Percentiles rank a stretch among this genome's conserved stretches.
Conservation (phyloP, 2,888 invertebrate species). For the Macaria notata region DNA sequence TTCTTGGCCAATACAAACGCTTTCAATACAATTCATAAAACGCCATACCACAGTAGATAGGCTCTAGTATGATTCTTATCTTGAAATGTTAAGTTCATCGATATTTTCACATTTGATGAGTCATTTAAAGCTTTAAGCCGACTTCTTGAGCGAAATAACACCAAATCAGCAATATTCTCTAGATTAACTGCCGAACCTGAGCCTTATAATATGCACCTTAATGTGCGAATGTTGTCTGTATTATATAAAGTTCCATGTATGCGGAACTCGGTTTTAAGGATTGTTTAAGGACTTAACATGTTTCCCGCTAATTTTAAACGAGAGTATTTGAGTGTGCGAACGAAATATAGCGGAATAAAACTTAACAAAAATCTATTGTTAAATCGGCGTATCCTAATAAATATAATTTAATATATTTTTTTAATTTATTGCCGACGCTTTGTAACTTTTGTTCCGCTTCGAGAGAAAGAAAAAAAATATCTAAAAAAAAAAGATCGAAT, state of each 20-base stretch:
- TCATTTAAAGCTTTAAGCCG: too few species aligned
- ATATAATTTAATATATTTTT: background rate
- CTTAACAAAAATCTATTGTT: slow-evolving; percentile 7
- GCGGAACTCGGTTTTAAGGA: slow-evolving; percentile 20
- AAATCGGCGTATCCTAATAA: slow-evolving; percentile 3
- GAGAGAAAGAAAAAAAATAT: too few species aligned
- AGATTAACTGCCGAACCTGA: background rate
- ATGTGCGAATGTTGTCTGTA: slow-evolving; percentile 8
- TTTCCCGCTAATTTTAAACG: slow-evolving; percentile 6
- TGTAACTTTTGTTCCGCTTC: slow-evolving; percentile 33
- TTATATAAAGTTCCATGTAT: slow-evolving; percentile 6
- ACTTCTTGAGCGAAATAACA: too few species aligned
- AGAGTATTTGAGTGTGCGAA: slow-evolving; percentile 6
- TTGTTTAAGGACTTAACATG: slow-evolving; percentile 16
- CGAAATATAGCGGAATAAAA: slow-evolving; percentile 13
- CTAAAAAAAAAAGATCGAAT: too few species aligned
- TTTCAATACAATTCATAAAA: too few species aligned
- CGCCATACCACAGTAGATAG: too few species aligned
- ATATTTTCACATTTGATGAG: too few species aligned
- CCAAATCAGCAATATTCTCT: background rate
- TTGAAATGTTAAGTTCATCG: too few species aligned
- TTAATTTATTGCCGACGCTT: slow-evolving; percentile 12
- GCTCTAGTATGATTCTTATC: too few species aligned
- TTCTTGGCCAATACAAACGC: background rate
- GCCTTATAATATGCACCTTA: background rate